These are phyloP conservation scores for Typhlichthys eigenmanni DNA, from an alignment of 2,797 vertebrate genomes.

Conservation along the genomic window DNA sequence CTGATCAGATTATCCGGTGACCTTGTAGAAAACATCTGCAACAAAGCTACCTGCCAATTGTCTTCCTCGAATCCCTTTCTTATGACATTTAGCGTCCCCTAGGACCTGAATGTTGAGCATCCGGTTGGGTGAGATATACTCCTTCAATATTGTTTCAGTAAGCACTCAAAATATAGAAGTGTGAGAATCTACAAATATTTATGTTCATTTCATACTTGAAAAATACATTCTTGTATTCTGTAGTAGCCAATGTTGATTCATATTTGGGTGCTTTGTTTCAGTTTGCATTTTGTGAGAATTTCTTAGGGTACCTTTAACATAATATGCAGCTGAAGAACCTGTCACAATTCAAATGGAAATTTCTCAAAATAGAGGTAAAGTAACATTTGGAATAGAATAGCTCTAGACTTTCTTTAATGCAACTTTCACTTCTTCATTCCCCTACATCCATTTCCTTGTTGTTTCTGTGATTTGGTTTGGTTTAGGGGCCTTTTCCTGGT, in stretches of 20 bases:
- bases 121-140: not conserved
- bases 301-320: not conserved
- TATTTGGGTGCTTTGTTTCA: no score
- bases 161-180: no score
- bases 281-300: no score
- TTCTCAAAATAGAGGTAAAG: no score
- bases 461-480: not conserved
- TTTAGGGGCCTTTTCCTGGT: not conserved
- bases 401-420: not conserved
- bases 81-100: not conserved
- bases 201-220: no score
- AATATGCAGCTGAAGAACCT: not conserved
- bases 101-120: not conserved
- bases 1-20: slow-evolving; percentile 55
- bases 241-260: no score
- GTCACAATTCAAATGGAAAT: no score
- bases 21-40: slow-evolving; percentile 20
- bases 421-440: not conserved
- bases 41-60: not conserved
- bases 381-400: no score
- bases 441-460: not conserved
- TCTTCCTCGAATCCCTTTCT: not conserved
- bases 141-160: no score
- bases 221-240: no score
- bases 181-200: no score